These are phyloP conservation scores for Actinopyga echinites DNA, from an alignment of 53 echinoderm and acorn worm genomes.

Conservation along the genomic window DNA sequence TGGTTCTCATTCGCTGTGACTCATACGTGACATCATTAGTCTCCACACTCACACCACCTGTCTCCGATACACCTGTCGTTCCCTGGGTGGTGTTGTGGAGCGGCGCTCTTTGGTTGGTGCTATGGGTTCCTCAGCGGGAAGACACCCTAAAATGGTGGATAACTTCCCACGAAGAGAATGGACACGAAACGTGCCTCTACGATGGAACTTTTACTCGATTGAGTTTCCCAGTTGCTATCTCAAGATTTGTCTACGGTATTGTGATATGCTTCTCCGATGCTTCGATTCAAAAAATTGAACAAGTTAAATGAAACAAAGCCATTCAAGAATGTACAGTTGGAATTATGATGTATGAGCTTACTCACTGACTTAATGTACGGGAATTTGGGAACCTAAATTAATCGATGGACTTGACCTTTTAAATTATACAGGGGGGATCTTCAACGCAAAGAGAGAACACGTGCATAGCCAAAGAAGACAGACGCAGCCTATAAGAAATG, in stretches of 20 bases:
- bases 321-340: not conserved
- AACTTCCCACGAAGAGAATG: conserved; percentile 18
- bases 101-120: conserved; percentile 19
- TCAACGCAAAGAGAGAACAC: no score
- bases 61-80: not conserved
- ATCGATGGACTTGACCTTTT: no score
- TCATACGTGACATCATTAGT: not conserved
- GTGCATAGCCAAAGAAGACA: no score
- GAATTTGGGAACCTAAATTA: no score
- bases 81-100: conserved; percentile 23
- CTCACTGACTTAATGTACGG: no score
- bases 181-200: not conserved
- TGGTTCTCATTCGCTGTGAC: not conserved
- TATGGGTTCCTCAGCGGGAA: conserved; percentile 6
- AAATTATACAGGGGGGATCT: no score
- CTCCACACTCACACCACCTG: not conserved
- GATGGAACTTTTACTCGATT: not conserved
- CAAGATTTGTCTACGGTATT: conserved; percentile 19
- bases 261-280: conserved; percentile 4
- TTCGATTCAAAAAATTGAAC: not conserved
- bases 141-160: conserved; percentile 10
- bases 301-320: not conserved
- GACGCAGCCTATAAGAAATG: no score
- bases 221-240: conserved; percentile 15
- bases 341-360: no score